Evolutionary conservation across 2,888 invertebrate genomes (phyloP).

Genomic region (Penaeus monodon): DNA sequence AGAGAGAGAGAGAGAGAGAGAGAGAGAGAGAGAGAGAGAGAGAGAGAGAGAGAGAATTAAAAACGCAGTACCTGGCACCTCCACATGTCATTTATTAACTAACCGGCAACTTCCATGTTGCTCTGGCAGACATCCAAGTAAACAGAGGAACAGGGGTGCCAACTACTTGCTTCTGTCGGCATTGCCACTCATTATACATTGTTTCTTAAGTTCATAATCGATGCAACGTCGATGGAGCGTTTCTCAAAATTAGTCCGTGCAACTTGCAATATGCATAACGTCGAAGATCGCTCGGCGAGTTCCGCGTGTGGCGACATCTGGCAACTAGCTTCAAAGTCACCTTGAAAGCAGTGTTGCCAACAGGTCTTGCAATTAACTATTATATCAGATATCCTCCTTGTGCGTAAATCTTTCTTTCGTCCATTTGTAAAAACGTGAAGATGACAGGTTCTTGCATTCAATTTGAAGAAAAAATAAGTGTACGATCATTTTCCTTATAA

Average conservation of each 20-base stretch:
- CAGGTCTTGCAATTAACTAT: neutral
- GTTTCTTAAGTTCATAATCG: no score
- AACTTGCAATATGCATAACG: no score
- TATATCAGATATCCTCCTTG: no score
- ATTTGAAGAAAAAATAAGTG: no score
- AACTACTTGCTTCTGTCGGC: neutral
- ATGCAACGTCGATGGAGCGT: no score
- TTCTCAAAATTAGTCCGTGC: no score
- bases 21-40: slow-evolving; percentile 23
- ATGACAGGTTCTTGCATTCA: no score
- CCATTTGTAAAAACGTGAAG: no score
- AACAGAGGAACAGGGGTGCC: slow-evolving; percentile 47
- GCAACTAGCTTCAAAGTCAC: slow-evolving; percentile 45
- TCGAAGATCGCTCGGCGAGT: neutral
- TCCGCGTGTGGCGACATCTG: slow-evolving; percentile 30
- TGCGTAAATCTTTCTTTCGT: no score
- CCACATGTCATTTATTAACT: slow-evolving; percentile 2
- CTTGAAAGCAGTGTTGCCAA: slow-evolving; percentile 52
- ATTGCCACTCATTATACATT: no score
- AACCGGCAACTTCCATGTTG: slow-evolving; percentile 38
- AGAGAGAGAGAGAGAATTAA: slow-evolving; percentile 4
- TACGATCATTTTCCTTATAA: neutral
- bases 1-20: slow-evolving; percentile 20
- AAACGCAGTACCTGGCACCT: neutral
- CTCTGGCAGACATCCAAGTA: slow-evolving; percentile 55